Percentiles rank a stretch among this genome's conserved stretches.
Conservation (phyloP, 2,113 vertebrate species). For the Dasyornis broadbenti region DNA sequence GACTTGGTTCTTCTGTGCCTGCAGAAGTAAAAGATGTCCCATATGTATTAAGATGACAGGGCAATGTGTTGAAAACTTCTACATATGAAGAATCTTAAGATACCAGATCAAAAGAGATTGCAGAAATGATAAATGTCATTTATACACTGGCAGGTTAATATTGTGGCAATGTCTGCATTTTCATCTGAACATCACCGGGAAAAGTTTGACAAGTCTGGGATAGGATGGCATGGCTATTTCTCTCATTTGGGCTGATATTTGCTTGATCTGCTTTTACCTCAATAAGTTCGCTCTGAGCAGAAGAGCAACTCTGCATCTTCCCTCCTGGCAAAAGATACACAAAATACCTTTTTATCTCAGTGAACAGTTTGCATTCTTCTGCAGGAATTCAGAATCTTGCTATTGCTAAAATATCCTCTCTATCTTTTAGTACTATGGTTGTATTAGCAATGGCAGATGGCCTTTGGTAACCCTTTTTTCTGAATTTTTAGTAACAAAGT, state of each 20-base stretch:
- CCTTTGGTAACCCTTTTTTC: constrained; percentile 15
- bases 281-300: constrained; percentile 4
- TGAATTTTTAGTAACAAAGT: constrained; percentile 15
- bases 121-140: constrained; percentile 62
- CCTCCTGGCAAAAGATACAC: constrained; percentile 10
- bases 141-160: constrained; percentile 36
- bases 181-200: not conserved
- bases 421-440: not conserved
- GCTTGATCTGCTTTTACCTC: not conserved
- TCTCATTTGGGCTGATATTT: constrained; percentile 61
- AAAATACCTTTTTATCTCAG: constrained; percentile 2
- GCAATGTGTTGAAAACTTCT: constrained; percentile 41
- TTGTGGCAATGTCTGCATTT: constrained; percentile 2
- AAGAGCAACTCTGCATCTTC: not conserved
- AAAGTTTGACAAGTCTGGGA: constrained; percentile 37
- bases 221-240: constrained; percentile 14
- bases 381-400: not conserved
- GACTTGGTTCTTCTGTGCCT: constrained; percentile 50
- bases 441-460: not conserved
- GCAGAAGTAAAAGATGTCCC: constrained; percentile 31
- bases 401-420: not conserved
- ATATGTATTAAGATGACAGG: constrained; percentile 46
- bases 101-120: constrained; percentile 32
- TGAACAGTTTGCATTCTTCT: not conserved
- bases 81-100: constrained; percentile 42